A percentile compares a stretch with the other conserved stretches of the same genome.
phyloP scores from a whole-genome alignment of 2,797 vertebrate species.

The Sebastes alutus region DNA sequence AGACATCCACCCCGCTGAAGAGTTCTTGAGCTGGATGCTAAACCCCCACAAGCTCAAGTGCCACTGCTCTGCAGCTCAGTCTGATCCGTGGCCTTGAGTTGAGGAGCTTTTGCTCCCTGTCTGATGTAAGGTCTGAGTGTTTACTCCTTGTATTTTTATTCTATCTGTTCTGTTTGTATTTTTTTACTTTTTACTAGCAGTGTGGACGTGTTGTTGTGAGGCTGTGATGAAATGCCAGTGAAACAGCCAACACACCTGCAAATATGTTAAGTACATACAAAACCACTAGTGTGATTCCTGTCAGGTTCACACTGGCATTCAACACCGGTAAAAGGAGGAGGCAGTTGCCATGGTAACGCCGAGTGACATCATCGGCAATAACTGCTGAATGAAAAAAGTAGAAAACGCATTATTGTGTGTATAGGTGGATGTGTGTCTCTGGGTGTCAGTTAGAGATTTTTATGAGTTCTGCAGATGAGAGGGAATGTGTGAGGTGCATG shows the following conservation, averaged over 20 bases:
- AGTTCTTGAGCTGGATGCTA: neutral
- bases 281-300: neutral
- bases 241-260: neutral
- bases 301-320: constrained; percentile 1
- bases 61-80: neutral
- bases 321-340: constrained; percentile 7
- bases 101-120: neutral
- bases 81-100: neutral
- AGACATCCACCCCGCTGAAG: neutral
- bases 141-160: neutral
- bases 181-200: neutral
- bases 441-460: neutral
- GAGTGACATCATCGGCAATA: neutral
- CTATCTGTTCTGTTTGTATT: neutral
- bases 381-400: neutral
- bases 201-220: neutral
- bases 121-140: neutral
- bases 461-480: neutral
- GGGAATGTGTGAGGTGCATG: neutral
- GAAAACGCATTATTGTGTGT: neutral
- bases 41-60: neutral
- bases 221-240: neutral
- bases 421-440: neutral
- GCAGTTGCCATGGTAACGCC: constrained; percentile 40
- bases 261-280: neutral